Conservation (phyloP, 2,113 vertebrate genomes). For the Myotis brandtii region DNA sequence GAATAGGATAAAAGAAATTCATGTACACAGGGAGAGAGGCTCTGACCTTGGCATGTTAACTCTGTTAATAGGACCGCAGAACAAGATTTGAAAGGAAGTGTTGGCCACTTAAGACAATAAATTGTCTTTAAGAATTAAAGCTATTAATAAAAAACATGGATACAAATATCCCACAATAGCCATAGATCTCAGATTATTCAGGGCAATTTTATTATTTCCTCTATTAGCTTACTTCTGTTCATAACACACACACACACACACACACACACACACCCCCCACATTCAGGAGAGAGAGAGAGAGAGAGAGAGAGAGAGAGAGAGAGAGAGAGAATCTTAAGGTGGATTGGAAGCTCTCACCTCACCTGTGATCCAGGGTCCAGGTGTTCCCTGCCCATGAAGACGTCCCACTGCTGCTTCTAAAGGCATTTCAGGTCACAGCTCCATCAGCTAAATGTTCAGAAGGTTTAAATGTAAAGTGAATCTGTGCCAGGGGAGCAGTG, state of each 20-base stretch:
- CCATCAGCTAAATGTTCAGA: not conserved
- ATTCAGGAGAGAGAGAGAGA: not conserved
- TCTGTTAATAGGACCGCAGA: not conserved
- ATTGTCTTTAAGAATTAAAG: constrained; percentile 37
- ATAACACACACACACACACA: not conserved
- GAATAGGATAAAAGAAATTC: not conserved
- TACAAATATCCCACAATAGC: not conserved
- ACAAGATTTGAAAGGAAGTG: not conserved
- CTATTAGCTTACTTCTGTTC: not conserved
- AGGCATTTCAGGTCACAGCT: not conserved
- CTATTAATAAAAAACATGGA: not conserved
- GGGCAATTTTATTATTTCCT: constrained; percentile 22
- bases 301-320: not conserved
- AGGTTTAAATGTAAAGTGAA: not conserved
- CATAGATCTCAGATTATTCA: not conserved
- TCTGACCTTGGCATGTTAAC: not conserved
- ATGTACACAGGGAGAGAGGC: not conserved
- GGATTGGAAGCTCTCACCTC: not conserved
- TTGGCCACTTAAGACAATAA: not conserved
- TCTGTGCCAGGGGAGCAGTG: not conserved
- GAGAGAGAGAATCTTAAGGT: not conserved
- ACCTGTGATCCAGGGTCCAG: not conserved
- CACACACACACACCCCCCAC: not conserved
- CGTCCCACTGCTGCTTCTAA: not conserved
- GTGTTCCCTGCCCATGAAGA: not conserved